Conservation (phyloP, 2,888 invertebrate genomes). For the Hermaeophaga mercurialis region DNA sequence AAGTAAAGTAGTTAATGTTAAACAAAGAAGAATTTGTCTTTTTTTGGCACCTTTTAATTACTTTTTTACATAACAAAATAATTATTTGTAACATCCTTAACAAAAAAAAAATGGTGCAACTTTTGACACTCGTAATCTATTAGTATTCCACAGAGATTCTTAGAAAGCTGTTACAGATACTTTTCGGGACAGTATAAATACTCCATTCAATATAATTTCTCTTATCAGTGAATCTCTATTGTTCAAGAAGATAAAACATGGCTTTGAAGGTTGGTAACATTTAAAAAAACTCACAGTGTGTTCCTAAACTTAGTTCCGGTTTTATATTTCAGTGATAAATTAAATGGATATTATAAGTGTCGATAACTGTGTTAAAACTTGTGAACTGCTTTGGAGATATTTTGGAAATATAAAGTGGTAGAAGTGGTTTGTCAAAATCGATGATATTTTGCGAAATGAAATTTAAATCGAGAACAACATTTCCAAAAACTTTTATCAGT, state of each 20-base stretch:
- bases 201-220: slow-evolving; percentile 29
- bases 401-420: no score
- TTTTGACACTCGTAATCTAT: slow-evolving; percentile 19
- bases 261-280: slow-evolving; percentile 40
- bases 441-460: no score
- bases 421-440: no score
- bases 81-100: slow-evolving; percentile 17
- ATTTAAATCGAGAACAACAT: no score
- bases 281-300: slow-evolving; percentile 1
- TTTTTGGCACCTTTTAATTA: slow-evolving; percentile 1
- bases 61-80: slow-evolving; percentile 5
- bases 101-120: slow-evolving; percentile 35
- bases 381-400: no score
- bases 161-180: slow-evolving; percentile 41
- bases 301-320: slow-evolving; percentile 2
- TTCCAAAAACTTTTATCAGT: no score
- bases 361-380: no score
- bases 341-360: no score
- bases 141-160: slow-evolving; percentile 36
- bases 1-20: no score
- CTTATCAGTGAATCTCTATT: slow-evolving; percentile 45
- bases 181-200: slow-evolving; percentile 42
- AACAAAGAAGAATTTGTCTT: background rate
- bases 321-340: background rate
- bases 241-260: slow-evolving; percentile 38